These are phyloP conservation scores for Rousettus leschenaultii DNA, from an alignment of 2,113 vertebrate species.

Conservation along the genomic window DNA sequence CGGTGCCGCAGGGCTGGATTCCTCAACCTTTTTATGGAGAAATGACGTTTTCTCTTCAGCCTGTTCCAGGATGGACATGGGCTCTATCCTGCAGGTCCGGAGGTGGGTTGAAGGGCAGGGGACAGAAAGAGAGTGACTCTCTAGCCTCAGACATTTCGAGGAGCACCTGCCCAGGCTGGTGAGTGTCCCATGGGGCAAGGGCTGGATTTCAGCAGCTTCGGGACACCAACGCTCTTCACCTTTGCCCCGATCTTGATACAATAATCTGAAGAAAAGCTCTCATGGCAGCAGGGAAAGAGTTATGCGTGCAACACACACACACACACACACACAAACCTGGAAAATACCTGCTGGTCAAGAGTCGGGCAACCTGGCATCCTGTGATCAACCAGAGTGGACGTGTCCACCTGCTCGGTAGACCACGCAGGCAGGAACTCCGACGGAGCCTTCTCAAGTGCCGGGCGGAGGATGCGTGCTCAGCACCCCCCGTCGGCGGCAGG, in stretches of 20 bases:
- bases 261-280: not conserved
- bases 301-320: too few relatives aligned
- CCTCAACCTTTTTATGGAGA: not conserved
- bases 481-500: not conserved
- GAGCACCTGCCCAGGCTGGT: not conserved
- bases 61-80: not conserved
- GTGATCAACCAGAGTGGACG: not conserved
- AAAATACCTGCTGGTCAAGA: not conserved
- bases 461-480: accelerated
- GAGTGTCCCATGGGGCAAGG: not conserved
- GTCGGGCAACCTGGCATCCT: not conserved
- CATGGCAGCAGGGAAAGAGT: not conserved
- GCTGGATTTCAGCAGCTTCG: not conserved
- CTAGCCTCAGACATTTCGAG: not conserved
- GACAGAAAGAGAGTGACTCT: not conserved
- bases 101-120: not conserved
- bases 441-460: not conserved
- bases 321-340: not conserved
- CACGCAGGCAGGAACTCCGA: not conserved
- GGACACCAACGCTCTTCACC: not conserved
- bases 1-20: not conserved
- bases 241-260: not conserved
- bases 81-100: not conserved
- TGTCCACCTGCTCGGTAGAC: accelerated
- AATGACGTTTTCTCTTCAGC: not conserved